Base-by-base conservation (phyloP, 2,888 invertebrate genomes). In the Phalera bucephala region DNA sequence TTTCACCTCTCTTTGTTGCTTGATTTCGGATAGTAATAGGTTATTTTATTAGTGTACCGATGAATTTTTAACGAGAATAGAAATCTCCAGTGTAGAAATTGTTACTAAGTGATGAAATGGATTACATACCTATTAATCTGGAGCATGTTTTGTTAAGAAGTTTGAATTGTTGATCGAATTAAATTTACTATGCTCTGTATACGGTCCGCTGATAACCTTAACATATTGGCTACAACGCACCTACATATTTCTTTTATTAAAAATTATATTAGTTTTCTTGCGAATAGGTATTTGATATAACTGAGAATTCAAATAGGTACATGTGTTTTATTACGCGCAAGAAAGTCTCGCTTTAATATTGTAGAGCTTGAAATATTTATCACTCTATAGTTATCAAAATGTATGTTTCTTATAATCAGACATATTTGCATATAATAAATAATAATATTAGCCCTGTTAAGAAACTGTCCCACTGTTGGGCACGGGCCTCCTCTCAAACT, bases 11-110 rank as follows among this genome's bases (percentile, higher is more conserved):
- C 84, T 81, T 89, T 89, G 88, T 88, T 88, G 83, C 83, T 86
- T 89, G 76, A 88, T 88, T 88, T 88, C 71, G 75, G 82, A 81
- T 79, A 83, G 85, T 86, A 84, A 88, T 84, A 88, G 85, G 77
- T 79, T 82, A 82, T 86, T 86, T 87, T 87, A 88, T 87, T 85
- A 86, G 80, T 72, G 72, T 74, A 79, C 69, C 79, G 82, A 84
- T 74, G 73, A 71, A 72, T 76, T 82, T 72, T 80, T 74, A 79
- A 80, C 76, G 70, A 77, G 73, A 72, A 76, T 74, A 72, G 77
- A 79, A 73, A 79, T 75, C 73, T 73, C 59, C 56, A 58, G 57
- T 69, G 64, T 64, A 57, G 64, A 72, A 67, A 66, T 68, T 68
- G 44, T 52, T 49, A 39, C 36, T 22, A 50, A 29, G 47, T 40